Conservation (phyloP, 2,888 invertebrate species). For the Eurois occulta region DNA sequence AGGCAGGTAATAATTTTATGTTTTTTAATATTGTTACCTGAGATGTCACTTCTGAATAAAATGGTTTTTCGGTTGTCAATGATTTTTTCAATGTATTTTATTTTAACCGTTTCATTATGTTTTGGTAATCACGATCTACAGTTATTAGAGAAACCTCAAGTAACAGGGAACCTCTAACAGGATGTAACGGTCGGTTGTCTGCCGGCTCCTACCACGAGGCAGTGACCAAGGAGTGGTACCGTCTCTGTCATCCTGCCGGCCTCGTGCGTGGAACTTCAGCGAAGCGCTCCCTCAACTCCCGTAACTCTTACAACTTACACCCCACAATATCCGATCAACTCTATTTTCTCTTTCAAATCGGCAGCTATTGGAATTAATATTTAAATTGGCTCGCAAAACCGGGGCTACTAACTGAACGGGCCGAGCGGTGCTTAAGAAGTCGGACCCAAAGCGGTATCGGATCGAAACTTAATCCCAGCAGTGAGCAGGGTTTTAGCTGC, state of each 20-base stretch:
- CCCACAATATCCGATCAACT: not conserved
- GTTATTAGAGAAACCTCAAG: too few relatives aligned
- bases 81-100: too few relatives aligned
- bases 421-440: constrained; percentile 42
- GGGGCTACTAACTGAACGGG: constrained; percentile 15
- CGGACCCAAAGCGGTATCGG: constrained; percentile 15
- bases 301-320: constrained; percentile 12
- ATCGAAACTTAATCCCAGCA: constrained; percentile 44
- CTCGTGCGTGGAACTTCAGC: not conserved
- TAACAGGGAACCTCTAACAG: too few relatives aligned
- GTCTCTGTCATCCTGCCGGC: not conserved
- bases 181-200: too few relatives aligned
- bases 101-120: too few relatives aligned
- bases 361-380: constrained; percentile 45
- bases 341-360: constrained; percentile 38
- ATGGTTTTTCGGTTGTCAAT: too few relatives aligned
- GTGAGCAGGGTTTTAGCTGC: constrained; percentile 12
- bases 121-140: too few relatives aligned
- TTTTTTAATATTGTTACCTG: too few relatives aligned
- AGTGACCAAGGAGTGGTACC: too few relatives aligned
- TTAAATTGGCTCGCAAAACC: constrained; percentile 30
- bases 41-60: too few relatives aligned
- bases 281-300: not conserved
- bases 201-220: not conserved
- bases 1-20: too few relatives aligned